Evolutionary conservation across 2,113 vertebrate species (phyloP), one percentile per base, ranked within the genome.

Genomic region (Anolis sagrei): DNA sequence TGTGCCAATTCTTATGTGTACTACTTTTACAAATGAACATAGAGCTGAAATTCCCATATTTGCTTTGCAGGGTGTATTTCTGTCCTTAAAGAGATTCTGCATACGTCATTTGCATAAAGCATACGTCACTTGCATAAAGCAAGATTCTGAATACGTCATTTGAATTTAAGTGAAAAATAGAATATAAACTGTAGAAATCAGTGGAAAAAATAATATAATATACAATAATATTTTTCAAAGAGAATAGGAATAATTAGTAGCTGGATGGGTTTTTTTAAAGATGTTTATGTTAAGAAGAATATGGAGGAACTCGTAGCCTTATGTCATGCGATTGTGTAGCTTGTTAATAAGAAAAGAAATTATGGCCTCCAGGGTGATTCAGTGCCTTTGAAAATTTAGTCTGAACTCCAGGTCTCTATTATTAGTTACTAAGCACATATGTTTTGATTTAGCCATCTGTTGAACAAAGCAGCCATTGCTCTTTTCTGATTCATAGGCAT

Each of bases 371-470:
- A 84, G 81, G 69, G 34, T 86, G 83, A 86, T 85, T 93, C 89
- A 94, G 86, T 39, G 84, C 66, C 69, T 91, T 91, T 93, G 89
- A 93, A 86, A 91, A 87, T 1, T 21, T 4, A 82, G 36, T 84
- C 85, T 0, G 1, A 6, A 54, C 3, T 51, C 73, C 72, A 88
- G 16, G 76, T 84, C 0, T 1, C 70, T 78, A 64, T 81, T 85
- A 76, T 76, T 93, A 70, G 89, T 91, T 5, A 0, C 87, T 84
- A 91, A 54, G 89, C 79, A 92, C 91, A 82, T 68, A 23, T 92
- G 92, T 93, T 94, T 90, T 89, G 76, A 86, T 87, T 93, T 93
- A 95, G 48, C 87, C 83, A 79, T 48, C n/a, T 90, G 85, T 84
- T 83, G 86, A 92, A 82, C 68, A 91, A 88, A 89, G 79, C 91